phyloP scores from a whole-genome alignment of 2,888 invertebrate genomes.

The Sinodicranocentrus sp. region DNA sequence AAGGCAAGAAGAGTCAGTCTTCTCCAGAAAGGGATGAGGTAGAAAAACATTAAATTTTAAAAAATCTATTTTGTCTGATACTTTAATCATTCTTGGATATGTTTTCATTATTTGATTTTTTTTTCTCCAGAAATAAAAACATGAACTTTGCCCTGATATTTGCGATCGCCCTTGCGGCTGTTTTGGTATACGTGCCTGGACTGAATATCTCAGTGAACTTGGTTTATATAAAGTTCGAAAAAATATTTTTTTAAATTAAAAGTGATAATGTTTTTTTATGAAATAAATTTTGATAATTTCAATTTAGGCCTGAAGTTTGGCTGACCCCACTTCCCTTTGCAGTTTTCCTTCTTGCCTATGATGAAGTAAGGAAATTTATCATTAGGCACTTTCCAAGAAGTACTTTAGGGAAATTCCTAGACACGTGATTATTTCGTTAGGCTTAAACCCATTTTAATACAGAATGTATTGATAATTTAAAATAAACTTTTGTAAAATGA shows the following conservation, averaged over 20 bases:
- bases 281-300: slow-evolving; percentile 7
- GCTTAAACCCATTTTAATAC: background rate
- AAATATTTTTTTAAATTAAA: background rate
- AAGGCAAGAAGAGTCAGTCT: slow-evolving; percentile 72
- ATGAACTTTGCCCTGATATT: slow-evolving; percentile 72
- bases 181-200: slow-evolving; percentile 70
- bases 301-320: slow-evolving; percentile 79
- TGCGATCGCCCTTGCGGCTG: slow-evolving; percentile 55
- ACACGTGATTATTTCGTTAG: no score
- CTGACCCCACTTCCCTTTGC: slow-evolving; percentile 81
- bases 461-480: background rate
- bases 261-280: background rate
- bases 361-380: slow-evolving; percentile 79
- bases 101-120: no score
- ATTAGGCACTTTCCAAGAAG: slow-evolving; percentile 39
- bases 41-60: background rate
- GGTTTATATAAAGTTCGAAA: slow-evolving; percentile 40
- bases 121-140: slow-evolving; percentile 62
- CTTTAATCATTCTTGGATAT: background rate
- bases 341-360: slow-evolving; percentile 81
- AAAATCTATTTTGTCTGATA: background rate
- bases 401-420: slow-evolving; percentile 21
- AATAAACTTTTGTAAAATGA: no score
- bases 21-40: slow-evolving; percentile 78
- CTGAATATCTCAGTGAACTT: slow-evolving; percentile 54